A percentile compares a stretch with the other conserved stretches of the same genome.
Conservation (phyloP, 2,888 invertebrate species). For the Drosophila cracens region DNA sequence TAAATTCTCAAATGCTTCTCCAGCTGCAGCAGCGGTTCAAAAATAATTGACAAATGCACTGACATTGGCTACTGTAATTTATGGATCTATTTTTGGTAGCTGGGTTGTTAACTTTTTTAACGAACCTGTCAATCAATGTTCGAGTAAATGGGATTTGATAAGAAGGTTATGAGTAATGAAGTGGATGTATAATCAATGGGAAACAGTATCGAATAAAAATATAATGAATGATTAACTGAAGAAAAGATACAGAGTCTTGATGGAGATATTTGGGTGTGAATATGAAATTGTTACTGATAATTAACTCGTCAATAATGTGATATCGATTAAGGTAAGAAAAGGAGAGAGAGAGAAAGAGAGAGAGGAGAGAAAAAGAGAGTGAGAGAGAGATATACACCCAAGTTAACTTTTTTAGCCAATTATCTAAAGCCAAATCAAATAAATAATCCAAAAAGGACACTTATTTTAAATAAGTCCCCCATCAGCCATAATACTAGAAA, state of each 20-base stretch:
- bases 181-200: not conserved
- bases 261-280: not conserved
- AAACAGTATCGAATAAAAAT: not conserved
- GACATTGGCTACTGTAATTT: constrained; percentile 1
- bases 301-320: not conserved
- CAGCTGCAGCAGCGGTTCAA: constrained; percentile 4
- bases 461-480: not conserved
- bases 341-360: too few relatives aligned
- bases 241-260: not conserved
- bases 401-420: not conserved
- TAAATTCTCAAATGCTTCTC: not conserved
- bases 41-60: constrained; percentile 20
- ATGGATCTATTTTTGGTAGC: constrained; percentile 1
- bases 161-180: not conserved
- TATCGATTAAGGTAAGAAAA: not conserved
- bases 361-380: too few relatives aligned
- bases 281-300: not conserved
- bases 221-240: not conserved
- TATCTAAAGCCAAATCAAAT: not conserved
- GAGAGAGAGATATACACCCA: not conserved
- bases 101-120: constrained; percentile 2
- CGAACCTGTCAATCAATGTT: not conserved
- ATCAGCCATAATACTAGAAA: not conserved
- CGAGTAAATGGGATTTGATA: not conserved
- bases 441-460: not conserved